Evolutionary conservation across 1,140 invertebrate species (phyloP).

Genomic region (Papilio xuthus): DNA sequence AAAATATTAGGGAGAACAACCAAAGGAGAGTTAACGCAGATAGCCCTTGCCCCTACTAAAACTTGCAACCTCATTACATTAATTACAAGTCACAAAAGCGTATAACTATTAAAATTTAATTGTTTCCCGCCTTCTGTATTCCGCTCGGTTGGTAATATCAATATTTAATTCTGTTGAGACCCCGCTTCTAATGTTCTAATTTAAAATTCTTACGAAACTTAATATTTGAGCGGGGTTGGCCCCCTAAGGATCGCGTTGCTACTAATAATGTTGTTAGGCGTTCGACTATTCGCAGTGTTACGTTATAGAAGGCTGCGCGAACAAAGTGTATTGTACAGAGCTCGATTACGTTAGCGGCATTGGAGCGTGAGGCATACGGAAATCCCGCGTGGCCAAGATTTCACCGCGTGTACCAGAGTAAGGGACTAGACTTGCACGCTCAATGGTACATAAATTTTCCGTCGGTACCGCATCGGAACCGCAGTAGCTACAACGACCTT

Average conservation of each 20-base stretch:
- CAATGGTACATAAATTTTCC: slow-evolving; percentile 77
- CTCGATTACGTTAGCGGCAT: slow-evolving; percentile 46
- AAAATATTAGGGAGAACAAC: background rate
- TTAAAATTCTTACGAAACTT: slow-evolving; percentile 79
- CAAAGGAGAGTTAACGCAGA: slow-evolving; percentile 33
- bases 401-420: slow-evolving; percentile 54
- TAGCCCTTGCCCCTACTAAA: slow-evolving; percentile 44
- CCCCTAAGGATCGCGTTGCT: slow-evolving; percentile 58
- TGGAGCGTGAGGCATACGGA: slow-evolving; percentile 54
- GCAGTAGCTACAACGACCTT: slow-evolving; percentile 69
- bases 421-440: slow-evolving; percentile 66
- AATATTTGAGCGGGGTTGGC: slow-evolving; percentile 72
- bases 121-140: slow-evolving; percentile 64
- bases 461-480: slow-evolving; percentile 72
- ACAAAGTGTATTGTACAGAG: slow-evolving; percentile 35
- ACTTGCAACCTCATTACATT: slow-evolving; percentile 61
- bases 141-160: slow-evolving; percentile 70
- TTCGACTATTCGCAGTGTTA: slow-evolving; percentile 64
- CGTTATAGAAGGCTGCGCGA: slow-evolving; percentile 55
- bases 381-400: slow-evolving; percentile 53
- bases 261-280: slow-evolving; percentile 54
- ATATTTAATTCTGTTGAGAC: slow-evolving; percentile 74
- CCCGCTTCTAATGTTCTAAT: slow-evolving; percentile 71
- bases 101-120: slow-evolving; percentile 76
- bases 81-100: slow-evolving; percentile 62